phyloP scores from a whole-genome alignment of 2,113 vertebrate genomes.

The Rhizomys pruinosus region DNA sequence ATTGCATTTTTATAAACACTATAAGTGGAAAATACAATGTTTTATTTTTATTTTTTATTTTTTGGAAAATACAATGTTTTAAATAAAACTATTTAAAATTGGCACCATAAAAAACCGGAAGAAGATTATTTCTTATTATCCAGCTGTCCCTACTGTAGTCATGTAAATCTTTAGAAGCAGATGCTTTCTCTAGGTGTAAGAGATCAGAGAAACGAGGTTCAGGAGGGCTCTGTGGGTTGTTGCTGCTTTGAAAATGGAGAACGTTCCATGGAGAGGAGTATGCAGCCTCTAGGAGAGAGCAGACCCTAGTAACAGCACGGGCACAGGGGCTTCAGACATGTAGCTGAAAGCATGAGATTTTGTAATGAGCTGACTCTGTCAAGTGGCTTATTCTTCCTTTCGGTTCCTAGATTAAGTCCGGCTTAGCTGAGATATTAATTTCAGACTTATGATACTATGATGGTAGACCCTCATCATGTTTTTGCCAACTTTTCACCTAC shows the following conservation, averaged over 20 bases:
- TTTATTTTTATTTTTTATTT: too few relatives aligned
- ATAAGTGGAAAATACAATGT: constrained; percentile 87
- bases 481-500: neutral
- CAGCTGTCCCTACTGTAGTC: neutral
- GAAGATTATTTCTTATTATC: neutral
- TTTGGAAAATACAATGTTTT: constrained; percentile 88
- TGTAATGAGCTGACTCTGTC: neutral
- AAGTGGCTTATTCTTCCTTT: neutral
- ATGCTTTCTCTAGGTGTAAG: neutral
- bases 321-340: neutral
- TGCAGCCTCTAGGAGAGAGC: neutral
- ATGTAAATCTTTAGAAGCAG: neutral
- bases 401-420: neutral
- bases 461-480: neutral
- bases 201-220: neutral
- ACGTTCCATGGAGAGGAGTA: neutral
- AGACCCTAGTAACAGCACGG: neutral
- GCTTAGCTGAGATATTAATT: neutral
- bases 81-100: constrained; percentile 89
- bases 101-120: constrained; percentile 82
- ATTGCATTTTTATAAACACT: constrained; percentile 90
- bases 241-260: neutral
- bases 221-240: neutral
- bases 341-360: neutral
- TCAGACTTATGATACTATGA: neutral